Percentiles rank a stretch among this genome's conserved stretches.
These are phyloP conservation scores for Dermochelys coriacea DNA, from an alignment of 2,797 vertebrate species.

Conservation along the genomic window DNA sequence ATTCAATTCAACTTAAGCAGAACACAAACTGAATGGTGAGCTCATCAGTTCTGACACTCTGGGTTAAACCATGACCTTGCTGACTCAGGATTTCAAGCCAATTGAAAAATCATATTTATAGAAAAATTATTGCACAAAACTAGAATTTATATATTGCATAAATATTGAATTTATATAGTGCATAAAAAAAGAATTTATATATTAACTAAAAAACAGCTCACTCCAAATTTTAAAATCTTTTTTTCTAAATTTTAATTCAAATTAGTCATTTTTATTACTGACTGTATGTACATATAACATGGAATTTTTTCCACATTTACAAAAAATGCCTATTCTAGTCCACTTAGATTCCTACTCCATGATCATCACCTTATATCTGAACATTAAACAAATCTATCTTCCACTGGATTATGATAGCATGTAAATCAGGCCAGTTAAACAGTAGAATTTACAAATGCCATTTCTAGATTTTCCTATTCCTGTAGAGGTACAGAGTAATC, in stretches of 20 bases:
- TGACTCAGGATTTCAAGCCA: neutral
- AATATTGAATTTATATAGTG: neutral
- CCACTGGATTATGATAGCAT: neutral
- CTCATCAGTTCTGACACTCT: neutral
- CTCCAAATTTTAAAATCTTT: neutral
- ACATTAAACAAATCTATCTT: neutral
- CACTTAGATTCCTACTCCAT: neutral
- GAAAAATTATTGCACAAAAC: neutral
- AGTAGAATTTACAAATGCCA: neutral
- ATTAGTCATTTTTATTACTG: neutral
- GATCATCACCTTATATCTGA: neutral
- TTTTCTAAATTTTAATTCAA: neutral
- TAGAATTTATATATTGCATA: too few relatives aligned
- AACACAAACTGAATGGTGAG: neutral
- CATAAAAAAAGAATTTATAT: too few relatives aligned
- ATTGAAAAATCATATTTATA: neutral
- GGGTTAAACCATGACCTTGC: neutral
- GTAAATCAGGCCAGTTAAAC: neutral
- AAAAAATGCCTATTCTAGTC: neutral
- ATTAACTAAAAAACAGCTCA: neutral
- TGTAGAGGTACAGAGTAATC: neutral
- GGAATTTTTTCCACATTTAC: neutral
- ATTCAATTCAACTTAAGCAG: neutral
- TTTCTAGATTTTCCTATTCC: neutral
- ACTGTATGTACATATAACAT: neutral